Evolutionary conservation across 2,113 vertebrate genomes (phyloP), one percentile per base, ranked within the genome.

Genomic region (Hippocampus mohnikei): DNA sequence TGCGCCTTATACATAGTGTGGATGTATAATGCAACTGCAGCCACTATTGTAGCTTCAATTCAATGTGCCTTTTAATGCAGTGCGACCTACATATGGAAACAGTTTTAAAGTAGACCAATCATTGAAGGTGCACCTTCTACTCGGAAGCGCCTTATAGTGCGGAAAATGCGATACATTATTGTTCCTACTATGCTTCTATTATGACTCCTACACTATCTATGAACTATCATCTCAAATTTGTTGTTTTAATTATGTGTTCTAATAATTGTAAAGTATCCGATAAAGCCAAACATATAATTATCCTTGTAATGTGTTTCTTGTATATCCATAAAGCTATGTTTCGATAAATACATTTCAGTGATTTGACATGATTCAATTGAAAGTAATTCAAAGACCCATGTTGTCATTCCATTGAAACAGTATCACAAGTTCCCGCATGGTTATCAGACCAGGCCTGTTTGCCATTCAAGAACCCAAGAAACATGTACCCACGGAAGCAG

Each of bases 401-500:
- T n/a, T n/a, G 10, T 13, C 48, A 23, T n/a, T 3, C 20, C 29
- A 67, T 55, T 67, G 20, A 67, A 53, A 21, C 20, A 53, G 20
- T 13, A 59, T 79, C 37, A 13, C 23, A 15, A 8, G 27, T 41
- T 82, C 74, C 75, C 44, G 2, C 37, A 72, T 50, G 65, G 18
- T 53, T 63, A 33, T 44, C 72, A 48, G 41, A 63, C 62, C 69
- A 25, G 44, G 33, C 60, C 59, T 76, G 71, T 71, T 68, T 64
- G 52, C 72, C 55, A 15, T 59, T 42, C 23, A 12, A 33, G 15
- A 27, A 55, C 8, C 53, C 13, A 46, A 59, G 55, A 59, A 64
- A 56, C 21, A 0, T 33, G 44, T 69, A 66, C 66, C 70, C 72
- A 71, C 73, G 82, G 71, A 72, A 81, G 77, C 65, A 74, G 59